A percentile compares a stretch with the other conserved stretches of the same genome.
These are phyloP conservation scores for Pycnonotus jocosus DNA, from an alignment of 2,113 vertebrate genomes.

Conservation along the genomic window DNA sequence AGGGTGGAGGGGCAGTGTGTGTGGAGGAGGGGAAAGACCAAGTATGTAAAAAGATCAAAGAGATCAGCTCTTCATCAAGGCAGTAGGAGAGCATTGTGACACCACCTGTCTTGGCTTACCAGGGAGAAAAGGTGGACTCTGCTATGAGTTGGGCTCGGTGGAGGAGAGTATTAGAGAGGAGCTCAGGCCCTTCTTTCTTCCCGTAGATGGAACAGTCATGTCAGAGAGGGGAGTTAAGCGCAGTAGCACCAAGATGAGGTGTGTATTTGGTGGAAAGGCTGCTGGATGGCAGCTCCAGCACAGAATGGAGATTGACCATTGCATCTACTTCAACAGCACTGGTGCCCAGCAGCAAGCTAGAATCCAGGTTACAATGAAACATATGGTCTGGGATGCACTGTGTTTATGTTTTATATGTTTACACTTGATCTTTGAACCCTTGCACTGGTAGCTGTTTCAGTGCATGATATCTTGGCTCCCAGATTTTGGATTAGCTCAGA, in stretches of 20 bases:
- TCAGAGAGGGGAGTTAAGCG: background rate
- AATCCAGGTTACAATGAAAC: background rate
- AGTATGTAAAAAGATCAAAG: background rate
- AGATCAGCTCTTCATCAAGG: background rate
- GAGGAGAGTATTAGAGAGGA: background rate
- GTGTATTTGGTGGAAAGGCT: background rate
- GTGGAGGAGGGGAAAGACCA: background rate
- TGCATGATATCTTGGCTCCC: background rate
- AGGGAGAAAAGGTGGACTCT: background rate
- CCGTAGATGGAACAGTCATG: rapidly evolving
- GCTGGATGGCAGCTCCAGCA: background rate
- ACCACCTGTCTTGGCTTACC: background rate
- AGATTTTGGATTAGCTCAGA: background rate
- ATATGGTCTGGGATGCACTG: background rate
- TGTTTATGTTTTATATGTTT: background rate
- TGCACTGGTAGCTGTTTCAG: background rate
- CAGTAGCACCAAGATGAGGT: background rate
- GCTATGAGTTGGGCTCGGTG: background rate
- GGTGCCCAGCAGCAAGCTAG: background rate
- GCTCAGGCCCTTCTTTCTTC: background rate
- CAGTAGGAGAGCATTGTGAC: background rate
- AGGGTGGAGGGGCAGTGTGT: background rate
- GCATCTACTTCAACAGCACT: background rate
- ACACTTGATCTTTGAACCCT: background rate
- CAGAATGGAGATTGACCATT: background rate